Percentiles rank a stretch among this genome's conserved stretches.
phyloP scores from a whole-genome alignment of 1,140 invertebrate species.

The Bombus pyrosoma region DNA sequence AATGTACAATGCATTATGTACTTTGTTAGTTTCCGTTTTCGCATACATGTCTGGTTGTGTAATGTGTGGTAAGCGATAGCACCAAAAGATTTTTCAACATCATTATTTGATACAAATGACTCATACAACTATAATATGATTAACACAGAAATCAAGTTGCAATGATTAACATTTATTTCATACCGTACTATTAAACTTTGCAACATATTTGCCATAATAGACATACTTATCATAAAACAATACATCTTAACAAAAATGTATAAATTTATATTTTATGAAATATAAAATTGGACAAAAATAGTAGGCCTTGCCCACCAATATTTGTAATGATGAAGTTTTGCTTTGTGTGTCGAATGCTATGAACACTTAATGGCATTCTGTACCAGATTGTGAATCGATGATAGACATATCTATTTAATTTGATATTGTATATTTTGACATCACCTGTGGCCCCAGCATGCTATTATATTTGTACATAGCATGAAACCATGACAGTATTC shows the following conservation, averaged over 20 bases:
- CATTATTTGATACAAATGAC: constrained; percentile 59
- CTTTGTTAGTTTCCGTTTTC: constrained; percentile 71
- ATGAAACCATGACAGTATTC: constrained; percentile 47
- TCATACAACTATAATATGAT: constrained; percentile 52
- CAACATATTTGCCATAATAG: constrained; percentile 72
- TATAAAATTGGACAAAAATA: constrained; percentile 79
- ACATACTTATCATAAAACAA: constrained; percentile 73
- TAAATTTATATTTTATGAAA: constrained; percentile 71
- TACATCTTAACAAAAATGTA: constrained; percentile 72
- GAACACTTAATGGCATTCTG: constrained; percentile 66
- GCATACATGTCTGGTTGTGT: constrained; percentile 80
- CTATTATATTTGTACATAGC: constrained; percentile 59
- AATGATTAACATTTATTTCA: constrained; percentile 72
- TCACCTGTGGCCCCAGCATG: constrained; percentile 66
- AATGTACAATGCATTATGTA: constrained; percentile 82
- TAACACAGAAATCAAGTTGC: constrained; percentile 68
- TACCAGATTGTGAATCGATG: constrained; percentile 56
- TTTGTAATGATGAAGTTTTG: constrained; percentile 63
- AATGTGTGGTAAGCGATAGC: constrained; percentile 81
- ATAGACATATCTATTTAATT: constrained; percentile 61
- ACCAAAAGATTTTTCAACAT: constrained; percentile 73
- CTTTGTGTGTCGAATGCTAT: constrained; percentile 59
- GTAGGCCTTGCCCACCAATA: constrained; percentile 69
- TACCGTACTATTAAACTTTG: constrained; percentile 71
- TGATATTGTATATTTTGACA: constrained; percentile 63